Evolutionary conservation across 2,113 vertebrate genomes (phyloP), one percentile per base, ranked within the genome.

Genomic region (Lepisosteus osseus): DNA sequence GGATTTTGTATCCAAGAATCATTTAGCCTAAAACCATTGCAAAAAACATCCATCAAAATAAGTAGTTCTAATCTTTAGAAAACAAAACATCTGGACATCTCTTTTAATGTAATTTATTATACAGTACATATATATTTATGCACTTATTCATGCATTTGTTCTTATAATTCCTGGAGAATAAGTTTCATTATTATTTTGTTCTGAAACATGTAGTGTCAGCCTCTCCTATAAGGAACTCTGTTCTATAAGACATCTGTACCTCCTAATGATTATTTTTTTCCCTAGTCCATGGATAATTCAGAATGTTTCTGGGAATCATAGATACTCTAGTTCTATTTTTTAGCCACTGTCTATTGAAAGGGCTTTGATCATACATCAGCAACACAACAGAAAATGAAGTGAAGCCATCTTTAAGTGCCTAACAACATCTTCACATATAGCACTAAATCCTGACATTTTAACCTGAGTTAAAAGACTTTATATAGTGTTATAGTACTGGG

Each of bases 61-160:
- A 76, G 9, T 51, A 51, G 61, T 65, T 67, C 71, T 72, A 67
- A 59, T 72, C 65, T 71, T 73, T 40, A 70, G 61, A 75, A 79
- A 79, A 75, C 71, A 72, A 68, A 81, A 83, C 81, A 79, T 75
- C 77, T 79, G 81, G 65, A 70, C 64, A 73, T 70, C 17, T 61
- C 62, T 62, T 77, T 71, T 51, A 51, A 61, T 54, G 51, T 62
- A 75, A 29, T 73, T 62, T 77, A 83, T 79, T 81, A 80, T 17
- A 29, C 29, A 29, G 29, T 29, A 1, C 29, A 54, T 72, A 81
- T 81, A 79, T 62, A 83, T 83, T 83, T 81, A 83, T 83, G 77
- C 81, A 76, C 77, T 78, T 78, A 74, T 76, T 69, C 74, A 74
- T 76, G 69, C 72, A 72, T 76, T 78, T 83, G 73, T 81, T 79